phyloP scores from a whole-genome alignment of 2,797 vertebrate genomes.

The Chelon labrosus region DNA sequence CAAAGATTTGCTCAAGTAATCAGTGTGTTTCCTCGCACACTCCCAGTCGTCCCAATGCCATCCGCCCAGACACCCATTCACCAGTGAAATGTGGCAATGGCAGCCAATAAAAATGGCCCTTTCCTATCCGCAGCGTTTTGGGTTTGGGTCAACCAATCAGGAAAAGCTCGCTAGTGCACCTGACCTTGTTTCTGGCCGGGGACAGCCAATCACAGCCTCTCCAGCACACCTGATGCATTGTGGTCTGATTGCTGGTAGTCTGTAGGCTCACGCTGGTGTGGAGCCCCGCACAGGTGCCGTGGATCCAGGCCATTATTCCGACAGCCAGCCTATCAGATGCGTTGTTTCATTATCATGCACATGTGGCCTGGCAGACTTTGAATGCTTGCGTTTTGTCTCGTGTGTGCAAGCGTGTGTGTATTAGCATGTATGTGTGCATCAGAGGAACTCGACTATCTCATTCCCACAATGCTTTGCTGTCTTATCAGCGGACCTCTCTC shows the following conservation, averaged over 20 bases:
- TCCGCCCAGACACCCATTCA: conserved; percentile 68
- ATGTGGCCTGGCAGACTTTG: conserved; percentile 67
- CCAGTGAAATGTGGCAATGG: conserved; percentile 58
- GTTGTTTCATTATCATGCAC: conserved; percentile 62
- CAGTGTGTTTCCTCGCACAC: conserved; percentile 44
- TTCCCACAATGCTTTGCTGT: conserved; percentile 70
- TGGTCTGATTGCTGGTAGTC: conserved; percentile 56
- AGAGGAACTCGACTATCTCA: conserved; percentile 42
- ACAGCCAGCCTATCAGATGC: conserved; percentile 67
- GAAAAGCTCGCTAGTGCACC: conserved; percentile 52
- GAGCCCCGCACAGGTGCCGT: conserved; percentile 72
- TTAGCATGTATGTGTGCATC: conserved; percentile 30
- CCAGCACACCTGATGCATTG: conserved; percentile 77
- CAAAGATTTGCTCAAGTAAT: conserved; percentile 41
- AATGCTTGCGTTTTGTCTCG: conserved; percentile 46
- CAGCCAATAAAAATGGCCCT: conserved; percentile 70
- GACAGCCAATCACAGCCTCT: conserved; percentile 68
- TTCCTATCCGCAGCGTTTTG: conserved; percentile 68
- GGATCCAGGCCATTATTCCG: conserved; percentile 62
- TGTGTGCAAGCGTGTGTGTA: conserved; percentile 3
- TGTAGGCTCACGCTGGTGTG: conserved; percentile 37
- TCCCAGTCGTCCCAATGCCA: conserved; percentile 68
- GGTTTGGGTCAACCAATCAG: conserved; percentile 72
- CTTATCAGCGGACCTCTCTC: conserved; percentile 75
- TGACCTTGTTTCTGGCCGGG: conserved; percentile 78